These are phyloP conservation scores for Pangasianodon gigas DNA, from an alignment of 2,113 vertebrate genomes.

Conservation along the genomic window DNA sequence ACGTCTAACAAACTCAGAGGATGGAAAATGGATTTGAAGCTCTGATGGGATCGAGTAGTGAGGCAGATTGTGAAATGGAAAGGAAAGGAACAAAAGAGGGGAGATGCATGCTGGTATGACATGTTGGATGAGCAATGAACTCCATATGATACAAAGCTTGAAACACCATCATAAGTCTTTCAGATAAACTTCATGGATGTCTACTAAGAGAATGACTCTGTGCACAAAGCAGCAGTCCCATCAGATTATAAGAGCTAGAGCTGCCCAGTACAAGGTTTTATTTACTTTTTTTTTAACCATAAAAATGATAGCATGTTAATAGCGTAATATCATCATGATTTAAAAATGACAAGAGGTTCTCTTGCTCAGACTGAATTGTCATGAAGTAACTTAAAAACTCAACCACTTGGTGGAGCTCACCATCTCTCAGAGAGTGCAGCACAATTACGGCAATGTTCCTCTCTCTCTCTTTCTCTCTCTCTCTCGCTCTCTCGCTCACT, in stretches of 20 bases:
- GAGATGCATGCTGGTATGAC: background rate
- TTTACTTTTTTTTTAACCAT: background rate
- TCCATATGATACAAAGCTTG: background rate
- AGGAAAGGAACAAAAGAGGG: background rate
- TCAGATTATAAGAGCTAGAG: background rate
- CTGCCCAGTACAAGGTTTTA: background rate
- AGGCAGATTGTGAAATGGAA: constrained; percentile 24
- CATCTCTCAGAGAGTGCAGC: constrained; percentile 39
- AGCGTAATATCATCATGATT: background rate
- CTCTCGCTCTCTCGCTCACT: background rate
- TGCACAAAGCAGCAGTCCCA: background rate
- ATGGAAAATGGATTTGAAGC: constrained; percentile 49
- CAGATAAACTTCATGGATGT: constrained; percentile 5
- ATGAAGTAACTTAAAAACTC: constrained; percentile 12
- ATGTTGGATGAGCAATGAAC: constrained; percentile 25
- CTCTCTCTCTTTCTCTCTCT: constrained; percentile 20
- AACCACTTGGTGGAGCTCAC: constrained; percentile 58
- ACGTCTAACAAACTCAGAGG: constrained; percentile 16
- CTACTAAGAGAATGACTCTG: background rate
- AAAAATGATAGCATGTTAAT: background rate
- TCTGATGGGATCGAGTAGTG: constrained; percentile 27
- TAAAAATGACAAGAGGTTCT: constrained; percentile 13
- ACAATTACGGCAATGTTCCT: constrained; percentile 13
- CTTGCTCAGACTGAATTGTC: constrained; percentile 1
- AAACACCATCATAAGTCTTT: constrained; percentile 14